These are phyloP conservation scores for Brachyistius frenatus DNA, from an alignment of 2,113 vertebrate genomes.

Conservation along the genomic window DNA sequence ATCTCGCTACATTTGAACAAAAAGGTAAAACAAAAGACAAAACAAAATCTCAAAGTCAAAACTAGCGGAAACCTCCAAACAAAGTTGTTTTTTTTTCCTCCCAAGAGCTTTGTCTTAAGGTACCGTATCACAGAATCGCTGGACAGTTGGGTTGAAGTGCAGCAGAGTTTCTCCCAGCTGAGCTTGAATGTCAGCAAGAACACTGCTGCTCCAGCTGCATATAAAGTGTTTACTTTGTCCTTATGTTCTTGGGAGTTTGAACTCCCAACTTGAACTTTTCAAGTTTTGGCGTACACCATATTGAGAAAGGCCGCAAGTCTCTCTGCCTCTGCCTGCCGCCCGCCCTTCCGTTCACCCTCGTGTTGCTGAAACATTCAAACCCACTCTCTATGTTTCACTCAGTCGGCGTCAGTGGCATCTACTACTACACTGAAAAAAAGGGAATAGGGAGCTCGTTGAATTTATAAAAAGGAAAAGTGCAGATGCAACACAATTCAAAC, in stretches of 20 bases:
- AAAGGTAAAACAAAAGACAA: too few species aligned
- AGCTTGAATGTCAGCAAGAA: slow-evolving; percentile 24
- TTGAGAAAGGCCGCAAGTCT: slow-evolving; percentile 7
- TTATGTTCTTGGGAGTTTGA: slow-evolving; percentile 1
- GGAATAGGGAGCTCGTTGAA: too few species aligned
- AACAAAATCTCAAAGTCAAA: background rate
- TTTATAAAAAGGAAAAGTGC: too few species aligned
- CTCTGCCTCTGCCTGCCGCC: background rate
- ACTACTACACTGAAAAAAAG: too few species aligned
- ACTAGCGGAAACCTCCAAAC: background rate
- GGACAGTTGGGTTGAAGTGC: slow-evolving; percentile 20
- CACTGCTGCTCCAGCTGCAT: slow-evolving; percentile 8
- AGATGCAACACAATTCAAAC: too few species aligned
- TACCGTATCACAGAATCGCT: background rate
- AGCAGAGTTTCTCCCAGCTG: slow-evolving; percentile 23
- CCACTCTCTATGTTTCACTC: too few species aligned
- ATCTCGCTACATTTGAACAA: too few species aligned
- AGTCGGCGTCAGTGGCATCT: too few species aligned
- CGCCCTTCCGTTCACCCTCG: too few species aligned
- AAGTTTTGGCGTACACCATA: slow-evolving; percentile 11
- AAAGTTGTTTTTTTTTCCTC: background rate
- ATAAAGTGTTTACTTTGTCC: background rate
- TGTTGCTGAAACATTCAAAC: too few species aligned
- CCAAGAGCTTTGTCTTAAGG: slow-evolving; percentile 2
- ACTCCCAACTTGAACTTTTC: slow-evolving; percentile 20